A percentile compares a stretch with the other conserved stretches of the same genome.
phyloP scores from a whole-genome alignment of 2,797 vertebrate genomes.

The Tympanoctomys barrerae region DNA sequence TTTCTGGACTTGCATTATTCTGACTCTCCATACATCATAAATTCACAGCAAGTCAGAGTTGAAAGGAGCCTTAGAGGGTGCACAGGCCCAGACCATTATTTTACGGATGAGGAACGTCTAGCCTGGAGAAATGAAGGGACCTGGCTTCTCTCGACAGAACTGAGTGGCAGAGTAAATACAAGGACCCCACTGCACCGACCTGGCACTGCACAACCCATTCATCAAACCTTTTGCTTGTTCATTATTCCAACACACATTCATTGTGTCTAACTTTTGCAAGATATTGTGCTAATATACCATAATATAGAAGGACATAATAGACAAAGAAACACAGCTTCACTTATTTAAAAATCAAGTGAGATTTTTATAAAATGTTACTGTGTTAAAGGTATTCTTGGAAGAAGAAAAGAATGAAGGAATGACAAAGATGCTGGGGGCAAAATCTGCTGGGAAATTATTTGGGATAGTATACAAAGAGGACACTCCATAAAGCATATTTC shows the following conservation, averaged over 20 bases:
- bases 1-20: constrained; percentile 33
- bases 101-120: constrained; percentile 22
- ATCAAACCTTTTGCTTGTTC: not conserved
- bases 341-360: not conserved
- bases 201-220: not conserved
- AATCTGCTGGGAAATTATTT: not conserved
- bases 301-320: not conserved
- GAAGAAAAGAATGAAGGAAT: not conserved
- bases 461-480: not conserved
- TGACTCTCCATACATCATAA: constrained; percentile 22
- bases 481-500: not conserved
- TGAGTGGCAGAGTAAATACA: not conserved
- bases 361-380: not conserved
- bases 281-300: not conserved
- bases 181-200: not conserved
- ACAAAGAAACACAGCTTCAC: not conserved
- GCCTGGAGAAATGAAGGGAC: not conserved
- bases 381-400: not conserved
- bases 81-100: constrained; percentile 3
- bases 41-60: constrained; percentile 7
- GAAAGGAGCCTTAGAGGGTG: not conserved
- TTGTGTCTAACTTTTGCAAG: not conserved
- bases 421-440: not conserved
- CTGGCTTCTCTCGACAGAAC: not conserved
- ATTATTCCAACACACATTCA: not conserved